Evolutionary conservation across 1,140 invertebrate genomes (phyloP).

Genomic region (Drosophila erecta): DNA sequence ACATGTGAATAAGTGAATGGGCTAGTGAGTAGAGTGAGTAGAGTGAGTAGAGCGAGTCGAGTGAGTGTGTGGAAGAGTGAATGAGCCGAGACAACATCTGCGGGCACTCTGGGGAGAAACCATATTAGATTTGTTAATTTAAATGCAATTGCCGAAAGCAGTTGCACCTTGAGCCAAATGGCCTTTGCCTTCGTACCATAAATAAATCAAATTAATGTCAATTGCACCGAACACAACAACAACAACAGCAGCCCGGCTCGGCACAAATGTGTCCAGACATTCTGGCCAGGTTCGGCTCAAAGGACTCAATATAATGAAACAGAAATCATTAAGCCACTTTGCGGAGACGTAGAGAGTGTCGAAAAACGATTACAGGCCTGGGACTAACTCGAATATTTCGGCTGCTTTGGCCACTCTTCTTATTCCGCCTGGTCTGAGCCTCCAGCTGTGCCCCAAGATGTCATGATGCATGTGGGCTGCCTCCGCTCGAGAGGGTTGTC

Average conservation of each 20-base stretch:
- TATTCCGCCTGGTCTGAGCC: not conserved
- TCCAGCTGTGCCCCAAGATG: conserved; percentile 32
- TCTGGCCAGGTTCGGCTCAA: conserved; percentile 17
- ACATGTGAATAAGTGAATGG: conserved; percentile 13
- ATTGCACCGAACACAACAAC: conserved; percentile 49
- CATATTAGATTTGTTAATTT: conserved; percentile 75
- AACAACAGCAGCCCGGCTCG: conserved; percentile 1
- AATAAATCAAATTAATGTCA: conserved; percentile 81
- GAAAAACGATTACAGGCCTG: conserved; percentile 42
- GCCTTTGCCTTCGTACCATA: conserved; percentile 53
- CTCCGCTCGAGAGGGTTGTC: conserved; percentile 52
- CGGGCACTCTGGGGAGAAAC: conserved; percentile 33
- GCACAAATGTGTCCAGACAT: conserved; percentile 32
- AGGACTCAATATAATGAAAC: conserved; percentile 68
- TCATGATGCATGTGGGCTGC: conserved; percentile 5
- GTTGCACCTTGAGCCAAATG: conserved; percentile 54
- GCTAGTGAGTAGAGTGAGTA: not conserved
- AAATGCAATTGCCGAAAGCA: conserved; percentile 58
- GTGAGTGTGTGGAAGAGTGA: conserved; percentile 11
- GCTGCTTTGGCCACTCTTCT: conserved; percentile 9
- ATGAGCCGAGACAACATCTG: conserved; percentile 3
- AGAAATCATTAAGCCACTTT: conserved; percentile 79
- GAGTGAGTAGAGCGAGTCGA: not conserved
- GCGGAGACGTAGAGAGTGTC: conserved; percentile 33
- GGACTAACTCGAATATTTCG: conserved; percentile 5